A percentile compares a stretch with the other conserved stretches of the same genome.
These are phyloP conservation scores for Marronus borbonicus DNA, from an alignment of 2,888 invertebrate species.

Conservation along the genomic window DNA sequence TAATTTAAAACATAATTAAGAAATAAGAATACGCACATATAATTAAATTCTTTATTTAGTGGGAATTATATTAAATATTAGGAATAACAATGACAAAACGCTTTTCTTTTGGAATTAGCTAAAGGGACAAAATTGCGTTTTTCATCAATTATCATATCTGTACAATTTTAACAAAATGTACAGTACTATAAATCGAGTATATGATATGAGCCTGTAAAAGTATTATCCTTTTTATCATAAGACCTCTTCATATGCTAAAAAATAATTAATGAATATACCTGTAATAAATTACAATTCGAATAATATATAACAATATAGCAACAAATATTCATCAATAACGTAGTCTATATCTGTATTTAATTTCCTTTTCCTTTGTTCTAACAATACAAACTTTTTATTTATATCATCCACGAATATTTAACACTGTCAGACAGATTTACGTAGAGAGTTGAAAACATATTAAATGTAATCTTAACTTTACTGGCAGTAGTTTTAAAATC, in stretches of 20 bases:
- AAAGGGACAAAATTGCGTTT: slow-evolving; percentile 57
- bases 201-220: slow-evolving; percentile 58
- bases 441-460: slow-evolving; percentile 30
- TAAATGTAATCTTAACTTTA: slow-evolving; percentile 50
- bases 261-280: slow-evolving; percentile 61
- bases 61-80: slow-evolving; percentile 61
- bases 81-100: slow-evolving; percentile 60
- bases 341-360: slow-evolving; percentile 26
- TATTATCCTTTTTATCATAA: slow-evolving; percentile 58
- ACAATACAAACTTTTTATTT: slow-evolving; percentile 8
- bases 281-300: slow-evolving; percentile 54
- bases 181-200: slow-evolving; percentile 51
- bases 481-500: slow-evolving; percentile 54
- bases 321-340: slow-evolving; percentile 63
- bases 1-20: not conserved
- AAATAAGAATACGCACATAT: slow-evolving; percentile 33
- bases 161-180: slow-evolving; percentile 52
- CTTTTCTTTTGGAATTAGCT: slow-evolving; percentile 58
- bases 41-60: slow-evolving; percentile 61
- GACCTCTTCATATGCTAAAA: slow-evolving; percentile 56
- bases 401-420: not conserved
- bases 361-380: not conserved
- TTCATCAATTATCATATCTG: slow-evolving; percentile 47
- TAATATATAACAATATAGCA: slow-evolving; percentile 66
- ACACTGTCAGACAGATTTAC: slow-evolving; percentile 13